phyloP scores from a whole-genome alignment of 2,888 invertebrate genomes.

The Lasioglossum marginatum region DNA sequence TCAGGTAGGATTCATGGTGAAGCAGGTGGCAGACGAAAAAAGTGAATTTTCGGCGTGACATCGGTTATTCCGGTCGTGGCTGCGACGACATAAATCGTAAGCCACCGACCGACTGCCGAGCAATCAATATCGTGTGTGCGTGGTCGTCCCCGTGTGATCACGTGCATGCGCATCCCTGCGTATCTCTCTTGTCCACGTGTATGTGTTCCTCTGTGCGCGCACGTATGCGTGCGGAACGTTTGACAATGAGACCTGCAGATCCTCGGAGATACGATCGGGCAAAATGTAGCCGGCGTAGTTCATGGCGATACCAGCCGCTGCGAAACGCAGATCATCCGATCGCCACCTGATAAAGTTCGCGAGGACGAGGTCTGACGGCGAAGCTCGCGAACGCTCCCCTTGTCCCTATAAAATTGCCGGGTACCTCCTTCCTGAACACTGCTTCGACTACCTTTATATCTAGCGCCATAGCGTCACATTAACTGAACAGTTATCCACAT shows the following conservation, averaged over 20 bases:
- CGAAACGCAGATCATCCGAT: not conserved
- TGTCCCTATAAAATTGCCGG: not conserved
- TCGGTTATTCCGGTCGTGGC: constrained; percentile 73
- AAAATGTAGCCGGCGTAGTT: constrained; percentile 39
- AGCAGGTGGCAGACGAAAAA: constrained; percentile 67
- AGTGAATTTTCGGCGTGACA: constrained; percentile 71
- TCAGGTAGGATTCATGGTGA: constrained; percentile 69
- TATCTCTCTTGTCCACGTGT: not conserved
- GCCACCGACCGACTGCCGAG: constrained; percentile 65
- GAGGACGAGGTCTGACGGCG: not conserved
- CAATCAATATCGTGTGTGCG: constrained; percentile 58
- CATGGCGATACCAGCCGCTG: not conserved
- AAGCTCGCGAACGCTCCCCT: not conserved
- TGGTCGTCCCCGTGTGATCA: not conserved
- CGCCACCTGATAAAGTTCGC: not conserved
- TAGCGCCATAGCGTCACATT: not conserved
- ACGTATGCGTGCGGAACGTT: constrained; percentile 15
- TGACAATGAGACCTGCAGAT: constrained; percentile 49
- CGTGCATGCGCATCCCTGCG: constrained; percentile 8
- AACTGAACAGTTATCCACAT: not conserved
- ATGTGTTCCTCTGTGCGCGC: not conserved
- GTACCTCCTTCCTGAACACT: not conserved
- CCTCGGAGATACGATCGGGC: constrained; percentile 40
- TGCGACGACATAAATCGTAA: constrained; percentile 74
- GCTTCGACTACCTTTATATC: not conserved